Base-by-base conservation (phyloP, 1,140 invertebrate genomes). In the Euura lappo region DNA sequence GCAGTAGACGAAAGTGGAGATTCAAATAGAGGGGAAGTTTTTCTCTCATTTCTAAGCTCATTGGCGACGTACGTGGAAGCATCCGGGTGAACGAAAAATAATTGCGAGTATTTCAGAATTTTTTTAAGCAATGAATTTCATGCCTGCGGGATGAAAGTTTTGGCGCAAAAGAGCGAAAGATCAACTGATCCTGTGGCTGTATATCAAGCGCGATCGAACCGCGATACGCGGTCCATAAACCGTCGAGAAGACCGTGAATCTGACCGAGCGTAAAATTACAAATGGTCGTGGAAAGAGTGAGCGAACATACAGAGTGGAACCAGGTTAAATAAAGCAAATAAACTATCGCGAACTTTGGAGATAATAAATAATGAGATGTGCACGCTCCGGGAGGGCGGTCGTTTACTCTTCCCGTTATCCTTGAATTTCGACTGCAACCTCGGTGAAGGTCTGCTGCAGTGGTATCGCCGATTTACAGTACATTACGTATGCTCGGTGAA, bases 331-430 rank as follows among this genome's bases (percentile, higher is more conserved):
- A 60, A 60, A 60, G 13, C 51, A 60, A 60, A 60, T 60, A 60
- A 60, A 60, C 10, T n/a, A n/a, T n/a, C 51, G 51, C 51, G 13
- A 60, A 60, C 10, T 60, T 11, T 60, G 8, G 51, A 60, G 51
- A 60, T n/a, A 60, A 60, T 60, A 60, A 60, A 60, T 60, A 60
- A 60, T 60, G 51, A 60, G 51, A 60, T 60, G 13, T 60, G 51
- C 51, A 60, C 51, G 51, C 13, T 51, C 7, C 2, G 47, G 7
- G 47, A 51, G 7, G 47, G 28, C 28, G 28, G 47, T 60, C 51
- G 51, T 60, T 60, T 60, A 11, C 6, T n/a, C 51, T 60, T 3
- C 51, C 51, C 51, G 28, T 28, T 28, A 28, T 28, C 51, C 51
- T 11, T 60, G 51, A n/a, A 60, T 60, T 11, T n/a, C 51, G 3